A percentile compares a stretch with the other conserved stretches of the same genome.
Conservation (phyloP, 2,113 vertebrate species). For the Pleuronectes platessa region DNA sequence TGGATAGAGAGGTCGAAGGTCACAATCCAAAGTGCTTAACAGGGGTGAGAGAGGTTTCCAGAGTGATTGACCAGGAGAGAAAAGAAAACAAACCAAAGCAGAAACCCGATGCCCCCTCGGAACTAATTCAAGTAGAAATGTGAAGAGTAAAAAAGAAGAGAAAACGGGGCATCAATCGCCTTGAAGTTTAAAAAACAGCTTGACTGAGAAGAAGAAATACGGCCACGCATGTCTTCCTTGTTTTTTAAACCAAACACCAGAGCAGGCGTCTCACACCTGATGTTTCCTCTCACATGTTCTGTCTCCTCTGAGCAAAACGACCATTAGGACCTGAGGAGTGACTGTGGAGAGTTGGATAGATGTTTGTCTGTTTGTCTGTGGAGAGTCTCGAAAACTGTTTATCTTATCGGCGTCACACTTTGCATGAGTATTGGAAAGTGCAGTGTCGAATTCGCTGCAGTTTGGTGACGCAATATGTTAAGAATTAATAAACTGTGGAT, state of each 20-base stretch:
- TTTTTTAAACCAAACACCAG: conserved; percentile 1
- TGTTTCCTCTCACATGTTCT: conserved; percentile 8
- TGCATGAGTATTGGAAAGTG: too few species aligned
- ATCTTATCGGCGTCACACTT: too few species aligned
- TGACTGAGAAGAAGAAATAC: conserved; percentile 36
- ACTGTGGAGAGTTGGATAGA: not conserved
- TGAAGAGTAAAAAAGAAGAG: conserved; percentile 25
- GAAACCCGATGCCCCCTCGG: conserved; percentile 43
- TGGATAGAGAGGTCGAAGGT: conserved; percentile 57
- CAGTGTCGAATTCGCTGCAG: too few species aligned
- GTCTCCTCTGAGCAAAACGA: not conserved
- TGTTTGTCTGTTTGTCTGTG: too few species aligned
- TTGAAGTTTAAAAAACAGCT: conserved; percentile 27
- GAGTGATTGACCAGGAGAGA: conserved; percentile 58
- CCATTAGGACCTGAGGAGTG: not conserved
- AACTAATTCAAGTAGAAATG: conserved; percentile 61
- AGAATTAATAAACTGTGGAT: not conserved
- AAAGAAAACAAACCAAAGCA: conserved; percentile 54
- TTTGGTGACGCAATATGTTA: too few species aligned
- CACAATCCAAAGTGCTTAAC: conserved; percentile 58
- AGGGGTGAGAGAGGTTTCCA: conserved; percentile 49
- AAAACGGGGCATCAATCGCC: conserved; percentile 6
- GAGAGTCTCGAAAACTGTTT: too few species aligned
- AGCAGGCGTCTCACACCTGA: conserved; percentile 35
- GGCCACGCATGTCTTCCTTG: not conserved